phyloP scores from a whole-genome alignment of 2,797 vertebrate species.

The Hydrophis major region DNA sequence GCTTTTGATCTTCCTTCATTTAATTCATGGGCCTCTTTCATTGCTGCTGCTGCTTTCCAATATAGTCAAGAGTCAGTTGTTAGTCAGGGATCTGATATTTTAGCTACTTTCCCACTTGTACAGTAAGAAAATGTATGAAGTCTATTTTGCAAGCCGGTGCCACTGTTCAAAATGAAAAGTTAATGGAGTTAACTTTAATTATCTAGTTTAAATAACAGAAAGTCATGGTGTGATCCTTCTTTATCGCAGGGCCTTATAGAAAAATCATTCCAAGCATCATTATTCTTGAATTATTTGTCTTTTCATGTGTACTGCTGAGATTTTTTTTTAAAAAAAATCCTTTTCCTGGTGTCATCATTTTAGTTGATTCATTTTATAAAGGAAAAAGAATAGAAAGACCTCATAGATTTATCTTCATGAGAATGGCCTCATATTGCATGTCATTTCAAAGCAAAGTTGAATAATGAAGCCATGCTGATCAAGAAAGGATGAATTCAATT shows the following conservation, averaged over 20 bases:
- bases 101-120: not conserved
- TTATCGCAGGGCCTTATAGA: constrained; percentile 31
- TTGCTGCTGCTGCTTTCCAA: not conserved
- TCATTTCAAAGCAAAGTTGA: constrained; percentile 66
- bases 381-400: constrained; percentile 69
- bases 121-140: not conserved
- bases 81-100: not conserved
- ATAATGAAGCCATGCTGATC: constrained; percentile 70
- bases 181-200: constrained; percentile 8
- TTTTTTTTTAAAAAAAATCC: not conserved
- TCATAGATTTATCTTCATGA: constrained; percentile 69
- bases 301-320: not conserved
- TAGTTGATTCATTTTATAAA: constrained; percentile 66
- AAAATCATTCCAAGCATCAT: constrained; percentile 58
- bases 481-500: constrained; percentile 73
- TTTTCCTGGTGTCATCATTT: constrained; percentile 62
- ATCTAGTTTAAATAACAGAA: not conserved
- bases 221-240: constrained; percentile 2
- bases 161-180: not conserved
- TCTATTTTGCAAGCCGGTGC: not conserved
- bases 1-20: not conserved
- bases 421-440: constrained; percentile 71
- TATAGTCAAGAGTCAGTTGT: not conserved
- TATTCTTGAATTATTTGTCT: constrained; percentile 59
- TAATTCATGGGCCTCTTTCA: not conserved